Conservation (phyloP, 1,140 invertebrate species). For the Ephestia elutella region DNA sequence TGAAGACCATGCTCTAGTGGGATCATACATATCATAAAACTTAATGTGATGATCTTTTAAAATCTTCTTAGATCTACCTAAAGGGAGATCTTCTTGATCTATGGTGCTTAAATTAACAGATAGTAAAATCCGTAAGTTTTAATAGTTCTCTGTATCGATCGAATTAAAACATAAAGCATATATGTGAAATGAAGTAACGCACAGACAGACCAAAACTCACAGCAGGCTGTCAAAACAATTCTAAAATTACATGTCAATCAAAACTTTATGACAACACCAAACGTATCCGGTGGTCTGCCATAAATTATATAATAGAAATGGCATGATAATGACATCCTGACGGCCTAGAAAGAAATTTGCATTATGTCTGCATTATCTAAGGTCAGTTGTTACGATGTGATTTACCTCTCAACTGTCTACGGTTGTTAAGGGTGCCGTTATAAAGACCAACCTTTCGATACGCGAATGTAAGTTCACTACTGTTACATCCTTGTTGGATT, state of each 20-base stretch:
- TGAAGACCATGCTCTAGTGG: neutral
- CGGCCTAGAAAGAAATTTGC: neutral
- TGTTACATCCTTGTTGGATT: constrained; percentile 46
- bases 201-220: too few relatives aligned
- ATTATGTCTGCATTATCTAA: neutral
- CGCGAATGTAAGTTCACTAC: constrained; percentile 31
- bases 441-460: constrained; percentile 35
- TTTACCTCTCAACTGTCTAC: constrained; percentile 29
- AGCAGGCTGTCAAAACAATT: too few relatives aligned
- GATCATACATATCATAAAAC: neutral
- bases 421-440: constrained; percentile 53
- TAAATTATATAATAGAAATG: neutral
- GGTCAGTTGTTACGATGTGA: constrained; percentile 14
- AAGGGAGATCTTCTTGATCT: too few relatives aligned
- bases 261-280: too few relatives aligned
- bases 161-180: too few relatives aligned
- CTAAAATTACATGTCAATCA: too few relatives aligned
- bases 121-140: too few relatives aligned
- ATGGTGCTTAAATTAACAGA: too few relatives aligned
- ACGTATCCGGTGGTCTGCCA: neutral
- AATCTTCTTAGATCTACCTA: neutral
- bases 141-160: too few relatives aligned
- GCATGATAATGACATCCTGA: neutral
- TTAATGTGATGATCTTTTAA: neutral
- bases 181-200: too few relatives aligned